phyloP scores from a whole-genome alignment of 2,113 vertebrate species.

The Hoplias malabaricus region DNA sequence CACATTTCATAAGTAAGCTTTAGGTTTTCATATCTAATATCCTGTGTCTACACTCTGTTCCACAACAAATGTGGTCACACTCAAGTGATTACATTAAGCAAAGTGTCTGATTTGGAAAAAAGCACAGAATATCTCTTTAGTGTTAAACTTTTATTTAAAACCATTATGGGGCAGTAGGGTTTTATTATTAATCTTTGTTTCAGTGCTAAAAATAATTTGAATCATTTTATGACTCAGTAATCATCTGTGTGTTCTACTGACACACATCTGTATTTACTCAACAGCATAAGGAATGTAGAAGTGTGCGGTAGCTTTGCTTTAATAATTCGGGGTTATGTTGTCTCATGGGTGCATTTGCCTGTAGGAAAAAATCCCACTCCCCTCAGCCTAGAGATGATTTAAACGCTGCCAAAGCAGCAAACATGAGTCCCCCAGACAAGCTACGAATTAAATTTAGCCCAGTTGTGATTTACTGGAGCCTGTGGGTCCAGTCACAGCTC shows the following conservation, averaged over 20 bases:
- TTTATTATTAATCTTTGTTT: neutral
- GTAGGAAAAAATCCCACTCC: constrained; percentile 35
- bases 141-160: neutral
- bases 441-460: constrained; percentile 56
- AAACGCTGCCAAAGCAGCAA: constrained; percentile 44
- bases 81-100: neutral
- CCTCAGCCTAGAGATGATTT: constrained; percentile 20
- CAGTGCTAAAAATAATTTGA: neutral
- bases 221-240: constrained; percentile 11
- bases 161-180: neutral
- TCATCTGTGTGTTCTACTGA: constrained; percentile 14
- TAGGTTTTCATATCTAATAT: neutral
- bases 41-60: neutral
- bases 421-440: constrained; percentile 51
- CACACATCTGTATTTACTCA: constrained; percentile 25
- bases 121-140: neutral
- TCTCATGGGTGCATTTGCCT: constrained; percentile 35
- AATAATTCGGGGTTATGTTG: constrained; percentile 35
- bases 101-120: neutral
- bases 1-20: neutral
- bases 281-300: constrained; percentile 11
- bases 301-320: constrained; percentile 31
- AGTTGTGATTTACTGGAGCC: constrained; percentile 66
- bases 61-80: neutral
- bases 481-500: constrained; percentile 55